These are phyloP conservation scores for Mylabris sibirica DNA, from an alignment of 2,888 invertebrate genomes.

Conservation along the genomic window DNA sequence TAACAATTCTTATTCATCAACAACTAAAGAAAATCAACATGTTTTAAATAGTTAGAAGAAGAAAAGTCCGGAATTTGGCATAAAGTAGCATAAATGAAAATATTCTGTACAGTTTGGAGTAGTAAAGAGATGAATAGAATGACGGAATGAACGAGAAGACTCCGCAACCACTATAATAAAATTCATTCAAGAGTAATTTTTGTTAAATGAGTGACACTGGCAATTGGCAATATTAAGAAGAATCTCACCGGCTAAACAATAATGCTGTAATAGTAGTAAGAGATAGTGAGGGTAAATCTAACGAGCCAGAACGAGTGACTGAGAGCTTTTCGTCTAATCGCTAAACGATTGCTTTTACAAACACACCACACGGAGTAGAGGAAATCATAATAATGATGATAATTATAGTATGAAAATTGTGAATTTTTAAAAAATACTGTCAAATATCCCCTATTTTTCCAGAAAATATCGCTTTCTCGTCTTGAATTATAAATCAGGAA, in stretches of 20 bases:
- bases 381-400: not conserved
- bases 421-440: not conserved
- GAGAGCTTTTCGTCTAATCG: slow-evolving; percentile 1
- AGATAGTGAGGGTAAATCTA: not conserved
- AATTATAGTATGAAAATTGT: not conserved
- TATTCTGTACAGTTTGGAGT: too few species aligned
- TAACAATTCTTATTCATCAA: not conserved
- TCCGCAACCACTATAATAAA: not conserved
- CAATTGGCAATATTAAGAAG: not conserved
- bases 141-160: not conserved
- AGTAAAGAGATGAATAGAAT: too few species aligned
- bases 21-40: not conserved
- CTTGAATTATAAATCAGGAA: not conserved
- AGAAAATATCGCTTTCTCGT: not conserved
- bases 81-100: not conserved
- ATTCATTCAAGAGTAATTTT: not conserved
- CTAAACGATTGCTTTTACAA: not conserved
- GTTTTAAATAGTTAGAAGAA: not conserved
- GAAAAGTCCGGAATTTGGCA: not conserved
- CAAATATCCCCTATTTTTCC: not conserved
- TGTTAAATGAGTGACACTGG: not conserved
- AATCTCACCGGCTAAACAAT: not conserved
- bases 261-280: not conserved
- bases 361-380: not conserved
- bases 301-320: slow-evolving; percentile 5